phyloP scores from a whole-genome alignment of 2,797 vertebrate genomes.

The Sorex maritimensis region DNA sequence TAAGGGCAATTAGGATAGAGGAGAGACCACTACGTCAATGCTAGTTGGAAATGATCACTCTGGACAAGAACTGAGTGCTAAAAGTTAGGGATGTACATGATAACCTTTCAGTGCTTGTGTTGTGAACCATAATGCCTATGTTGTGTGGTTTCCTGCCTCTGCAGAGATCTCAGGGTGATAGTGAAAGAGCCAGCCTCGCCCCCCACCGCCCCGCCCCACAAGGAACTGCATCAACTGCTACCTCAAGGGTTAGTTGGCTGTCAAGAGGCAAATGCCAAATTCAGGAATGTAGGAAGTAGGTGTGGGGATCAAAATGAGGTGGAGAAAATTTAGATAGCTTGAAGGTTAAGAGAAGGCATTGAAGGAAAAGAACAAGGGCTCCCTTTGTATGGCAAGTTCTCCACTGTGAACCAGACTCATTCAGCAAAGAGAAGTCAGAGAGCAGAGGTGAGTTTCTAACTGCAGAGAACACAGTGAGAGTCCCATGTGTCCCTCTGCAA shows the following conservation, averaged over 20 bases:
- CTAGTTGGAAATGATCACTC: no score
- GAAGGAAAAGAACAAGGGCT: not conserved
- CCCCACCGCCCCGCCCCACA: not conserved
- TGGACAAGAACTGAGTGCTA: no score
- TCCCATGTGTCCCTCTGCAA: not conserved
- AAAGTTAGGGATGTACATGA: no score
- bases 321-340: not conserved
- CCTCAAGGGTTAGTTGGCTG: not conserved
- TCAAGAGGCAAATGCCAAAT: not conserved
- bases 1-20: not conserved
- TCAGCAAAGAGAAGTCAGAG: conserved; percentile 15
- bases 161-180: not conserved
- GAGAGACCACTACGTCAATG: no score
- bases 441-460: not conserved
- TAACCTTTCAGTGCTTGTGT: no score
- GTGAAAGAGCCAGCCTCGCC: not conserved
- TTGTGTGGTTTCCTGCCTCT: not conserved
- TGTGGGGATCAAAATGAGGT: not conserved
- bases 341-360: conserved; percentile 48
- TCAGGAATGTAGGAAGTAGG: not conserved
- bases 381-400: not conserved
- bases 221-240: not conserved
- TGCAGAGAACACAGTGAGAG: not conserved
- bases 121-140: no score
- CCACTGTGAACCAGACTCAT: conserved; percentile 7